These are phyloP conservation scores for Aptenodytes patagonicus DNA, from an alignment of 2,113 vertebrate species.

Conservation along the genomic window DNA sequence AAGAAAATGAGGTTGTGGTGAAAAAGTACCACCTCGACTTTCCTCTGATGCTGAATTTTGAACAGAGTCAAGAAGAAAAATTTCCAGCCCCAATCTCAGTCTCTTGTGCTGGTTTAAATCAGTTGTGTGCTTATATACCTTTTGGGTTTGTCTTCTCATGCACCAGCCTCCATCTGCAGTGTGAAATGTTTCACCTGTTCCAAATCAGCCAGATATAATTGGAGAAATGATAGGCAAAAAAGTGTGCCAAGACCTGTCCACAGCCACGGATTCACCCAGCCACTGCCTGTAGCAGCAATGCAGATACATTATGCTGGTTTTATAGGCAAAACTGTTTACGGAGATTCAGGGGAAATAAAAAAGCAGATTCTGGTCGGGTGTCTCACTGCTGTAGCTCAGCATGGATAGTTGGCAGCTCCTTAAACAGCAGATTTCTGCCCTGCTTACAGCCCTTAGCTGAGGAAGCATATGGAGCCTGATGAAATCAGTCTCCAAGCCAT, in stretches of 20 bases:
- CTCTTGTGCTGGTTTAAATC: neutral
- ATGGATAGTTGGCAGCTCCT: neutral
- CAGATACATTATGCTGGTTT: neutral
- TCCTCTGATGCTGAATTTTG: neutral
- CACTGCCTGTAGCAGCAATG: neutral
- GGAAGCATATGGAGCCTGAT: conserved; percentile 30
- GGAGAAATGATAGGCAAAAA: neutral
- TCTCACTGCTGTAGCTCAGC: neutral
- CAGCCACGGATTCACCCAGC: neutral
- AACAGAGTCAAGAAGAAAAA: neutral
- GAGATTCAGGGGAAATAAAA: neutral
- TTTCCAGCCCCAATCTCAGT: neutral
- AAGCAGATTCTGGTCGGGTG: neutral
- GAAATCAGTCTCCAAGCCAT: neutral
- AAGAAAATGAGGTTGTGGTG: neutral
- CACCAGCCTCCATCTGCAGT: neutral
- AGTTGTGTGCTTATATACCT: fast-evolving
- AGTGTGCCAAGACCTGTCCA: neutral
- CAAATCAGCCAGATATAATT: neutral
- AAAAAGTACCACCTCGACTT: neutral
- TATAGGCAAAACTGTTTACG: neutral
- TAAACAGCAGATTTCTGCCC: neutral
- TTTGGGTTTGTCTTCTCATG: neutral
- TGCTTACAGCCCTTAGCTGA: neutral
- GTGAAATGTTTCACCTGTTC: neutral